These are phyloP conservation scores for Megalopta genalis DNA, from an alignment of 1,140 invertebrate species.

Conservation along the genomic window DNA sequence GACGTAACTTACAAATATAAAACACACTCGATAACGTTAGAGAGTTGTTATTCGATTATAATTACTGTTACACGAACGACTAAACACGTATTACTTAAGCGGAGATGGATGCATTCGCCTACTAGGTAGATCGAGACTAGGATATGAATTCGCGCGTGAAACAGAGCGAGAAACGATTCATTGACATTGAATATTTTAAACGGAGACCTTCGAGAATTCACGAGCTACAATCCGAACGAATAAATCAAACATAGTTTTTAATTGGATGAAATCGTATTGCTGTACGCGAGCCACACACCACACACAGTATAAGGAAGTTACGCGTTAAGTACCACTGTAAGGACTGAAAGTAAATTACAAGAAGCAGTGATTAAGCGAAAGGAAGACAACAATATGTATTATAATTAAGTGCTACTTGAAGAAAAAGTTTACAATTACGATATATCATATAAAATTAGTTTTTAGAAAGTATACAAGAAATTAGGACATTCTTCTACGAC, in stretches of 20 bases:
- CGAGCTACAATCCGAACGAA: slow-evolving; percentile 10
- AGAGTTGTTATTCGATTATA: slow-evolving; percentile 38
- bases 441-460: slow-evolving; percentile 27
- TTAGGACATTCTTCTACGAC: not conserved
- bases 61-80: slow-evolving; percentile 28
- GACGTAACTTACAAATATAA: slow-evolving; percentile 31
- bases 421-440: slow-evolving; percentile 7
- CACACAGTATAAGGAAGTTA: not conserved
- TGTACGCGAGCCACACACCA: not conserved
- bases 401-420: slow-evolving; percentile 23
- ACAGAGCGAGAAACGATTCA: not conserved
- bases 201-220: not conserved
- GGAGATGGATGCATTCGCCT: slow-evolving; percentile 12
- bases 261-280: slow-evolving; percentile 7
- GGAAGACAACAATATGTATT: not conserved
- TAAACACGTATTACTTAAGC: slow-evolving; percentile 25
- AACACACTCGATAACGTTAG: slow-evolving; percentile 37
- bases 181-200: slow-evolving; percentile 23
- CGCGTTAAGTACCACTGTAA: slow-evolving; percentile 24
- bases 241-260: slow-evolving; percentile 46
- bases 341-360: slow-evolving; percentile 44
- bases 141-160: not conserved
- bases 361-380: slow-evolving; percentile 8
- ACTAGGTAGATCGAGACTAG: slow-evolving; percentile 21
- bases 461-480: slow-evolving; percentile 23